Percentiles rank a stretch among this genome's conserved stretches.
Conservation (phyloP, 2,888 invertebrate genomes). For the Agrotis exclamationis region DNA sequence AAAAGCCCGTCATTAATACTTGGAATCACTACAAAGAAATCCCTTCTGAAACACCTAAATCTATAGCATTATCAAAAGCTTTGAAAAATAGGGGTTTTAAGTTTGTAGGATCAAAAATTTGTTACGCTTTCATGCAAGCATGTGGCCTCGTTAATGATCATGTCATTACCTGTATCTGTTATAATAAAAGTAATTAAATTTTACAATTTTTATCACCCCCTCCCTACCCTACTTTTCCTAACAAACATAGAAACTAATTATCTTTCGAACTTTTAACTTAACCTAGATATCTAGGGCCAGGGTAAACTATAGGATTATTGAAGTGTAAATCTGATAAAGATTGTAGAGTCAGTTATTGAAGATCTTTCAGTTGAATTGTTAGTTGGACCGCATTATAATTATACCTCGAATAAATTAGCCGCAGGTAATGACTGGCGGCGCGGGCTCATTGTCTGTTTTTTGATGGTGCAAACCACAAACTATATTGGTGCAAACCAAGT, state of each 20-base stretch:
- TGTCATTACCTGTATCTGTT: constrained; percentile 72
- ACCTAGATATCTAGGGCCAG: too few relatives aligned
- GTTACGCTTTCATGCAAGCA: constrained; percentile 88
- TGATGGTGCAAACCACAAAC: too few relatives aligned
- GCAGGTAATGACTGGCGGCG: too few relatives aligned
- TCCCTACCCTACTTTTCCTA: too few relatives aligned
- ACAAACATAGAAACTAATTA: too few relatives aligned
- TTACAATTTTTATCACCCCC: background rate
- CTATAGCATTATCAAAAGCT: constrained; percentile 76
- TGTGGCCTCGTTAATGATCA: constrained; percentile 87
- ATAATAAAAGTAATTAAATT: constrained; percentile 15
- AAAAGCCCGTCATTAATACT: constrained; percentile 77
- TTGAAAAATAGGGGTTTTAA: constrained; percentile 83
- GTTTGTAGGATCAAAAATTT: constrained; percentile 83
- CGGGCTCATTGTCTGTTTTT: too few relatives aligned
- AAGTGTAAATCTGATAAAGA: background rate
- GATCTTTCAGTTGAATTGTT: background rate
- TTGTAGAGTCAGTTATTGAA: background rate
- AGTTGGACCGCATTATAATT: too few relatives aligned
- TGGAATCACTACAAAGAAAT: constrained; percentile 76
- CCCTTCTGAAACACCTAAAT: constrained; percentile 76
- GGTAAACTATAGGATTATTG: background rate
- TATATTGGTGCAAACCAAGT: too few relatives aligned
- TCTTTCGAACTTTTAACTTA: too few relatives aligned
- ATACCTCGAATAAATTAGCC: too few relatives aligned